Percentiles rank a stretch among this genome's conserved stretches.
Conservation (phyloP, 2,113 vertebrate genomes). For the Morone saxatilis region DNA sequence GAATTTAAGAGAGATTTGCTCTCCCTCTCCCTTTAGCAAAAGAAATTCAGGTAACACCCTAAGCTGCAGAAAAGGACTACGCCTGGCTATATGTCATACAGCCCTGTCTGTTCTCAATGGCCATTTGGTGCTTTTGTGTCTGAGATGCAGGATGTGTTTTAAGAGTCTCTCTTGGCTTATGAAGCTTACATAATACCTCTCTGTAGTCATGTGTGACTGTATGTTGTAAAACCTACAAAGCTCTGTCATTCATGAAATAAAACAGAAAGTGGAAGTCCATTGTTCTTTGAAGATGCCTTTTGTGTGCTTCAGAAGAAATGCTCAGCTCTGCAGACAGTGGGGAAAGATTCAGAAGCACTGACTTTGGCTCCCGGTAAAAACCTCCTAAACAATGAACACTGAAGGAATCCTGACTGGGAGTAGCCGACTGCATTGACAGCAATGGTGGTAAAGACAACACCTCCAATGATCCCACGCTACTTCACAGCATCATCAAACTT, state of each 20-base stretch:
- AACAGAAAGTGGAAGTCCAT: conserved; percentile 41
- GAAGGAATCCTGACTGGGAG: too few species aligned
- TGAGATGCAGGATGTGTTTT: conserved; percentile 62
- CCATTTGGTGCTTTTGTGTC: conserved; percentile 61
- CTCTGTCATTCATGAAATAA: conserved; percentile 56
- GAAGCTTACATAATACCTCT: conserved; percentile 58
- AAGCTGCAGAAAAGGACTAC: conserved; percentile 25
- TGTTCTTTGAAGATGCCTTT: conserved; percentile 53
- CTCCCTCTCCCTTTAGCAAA: conserved; percentile 2
- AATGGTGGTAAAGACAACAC: too few species aligned
- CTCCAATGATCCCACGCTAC: too few species aligned
- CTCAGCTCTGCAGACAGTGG: conserved; percentile 35
- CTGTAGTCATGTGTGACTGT: conserved; percentile 57
- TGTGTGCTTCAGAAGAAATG: conserved; percentile 37
- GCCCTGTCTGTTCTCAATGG: conserved; percentile 45
- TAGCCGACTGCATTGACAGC: too few species aligned
- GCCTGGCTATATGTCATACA: conserved; percentile 50
- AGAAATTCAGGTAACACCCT: conserved; percentile 3
- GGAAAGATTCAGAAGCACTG: background rate
- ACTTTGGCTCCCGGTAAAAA: background rate
- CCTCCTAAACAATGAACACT: too few species aligned
- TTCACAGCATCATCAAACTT: too few species aligned
- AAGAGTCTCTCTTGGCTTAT: conserved; percentile 54
- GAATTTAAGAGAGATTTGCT: conserved; percentile 28
- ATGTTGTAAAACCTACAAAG: conserved; percentile 71